Evolutionary conservation across 2,888 invertebrate species (phyloP), one percentile per base, ranked within the genome.

Genomic region (Tiliacea aurago): DNA sequence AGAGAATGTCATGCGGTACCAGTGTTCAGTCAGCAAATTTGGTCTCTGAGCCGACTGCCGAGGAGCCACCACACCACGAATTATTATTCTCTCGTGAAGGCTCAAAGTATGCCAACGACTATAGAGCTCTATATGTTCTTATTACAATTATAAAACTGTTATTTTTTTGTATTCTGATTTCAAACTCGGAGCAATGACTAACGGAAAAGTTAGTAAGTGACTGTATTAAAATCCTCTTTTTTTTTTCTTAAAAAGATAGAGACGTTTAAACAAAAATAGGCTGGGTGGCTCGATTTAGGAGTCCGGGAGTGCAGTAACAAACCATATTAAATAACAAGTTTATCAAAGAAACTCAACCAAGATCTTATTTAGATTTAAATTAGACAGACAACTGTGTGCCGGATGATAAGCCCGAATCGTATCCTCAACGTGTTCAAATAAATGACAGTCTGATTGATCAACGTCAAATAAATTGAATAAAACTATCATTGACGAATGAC

Each of bases 381-480:
- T 10, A 37, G 51, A 61, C 41, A 63, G 20, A 28, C 55, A 51
- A 64, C 15, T 61, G 23, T 11, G 10, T 58, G 45, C 45, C 28
- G 33, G 33, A 28, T 41, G 45, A 49, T 18, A 20, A 77, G 11
- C n/a, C 13, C 7, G 9, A 28, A 18, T 69, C n/a, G 37, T 28
- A n/a, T 45, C 37, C 28, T 51, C 18, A 33, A 70, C 70, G 18
- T 41, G 28, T 47, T 77, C 18, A 59, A 75, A 59, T 33, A 33
- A 23, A 53, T 76, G 78, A 61, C 78, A 76, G 15, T 55, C 53
- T 63, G 68, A 78, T 64, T 64, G 72, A 78, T 81, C 37, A 37
- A 79, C 69, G 72, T 86, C 76, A 75, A 78, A 81, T 74, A 70
- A 59, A 63, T 81, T 49, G 69, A 66, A 82, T 83, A 72, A 62